phyloP scores from a whole-genome alignment of 2,113 vertebrate species.

The Mus pahari region DNA sequence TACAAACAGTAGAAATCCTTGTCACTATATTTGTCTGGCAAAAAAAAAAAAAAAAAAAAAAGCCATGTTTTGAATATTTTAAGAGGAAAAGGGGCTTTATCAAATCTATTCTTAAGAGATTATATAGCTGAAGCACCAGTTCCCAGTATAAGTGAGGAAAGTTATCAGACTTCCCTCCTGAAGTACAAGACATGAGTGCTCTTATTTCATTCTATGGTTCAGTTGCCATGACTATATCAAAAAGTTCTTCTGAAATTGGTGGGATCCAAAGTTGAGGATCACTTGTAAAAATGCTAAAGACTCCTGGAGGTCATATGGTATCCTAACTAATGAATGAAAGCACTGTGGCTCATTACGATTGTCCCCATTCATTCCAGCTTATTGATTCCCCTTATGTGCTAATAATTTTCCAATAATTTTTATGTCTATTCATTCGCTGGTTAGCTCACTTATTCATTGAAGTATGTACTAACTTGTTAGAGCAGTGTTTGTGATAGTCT shows the following conservation, averaged over 20 bases:
- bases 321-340: neutral
- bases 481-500: neutral
- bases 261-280: neutral
- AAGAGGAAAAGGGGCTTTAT: neutral
- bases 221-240: neutral
- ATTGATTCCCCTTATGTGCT: neutral
- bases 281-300: neutral
- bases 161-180: neutral
- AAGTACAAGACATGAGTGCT: neutral
- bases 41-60: conserved; percentile 34
- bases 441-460: neutral
- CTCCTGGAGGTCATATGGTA: neutral
- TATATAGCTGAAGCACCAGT: neutral
- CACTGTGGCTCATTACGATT: neutral
- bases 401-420: neutral
- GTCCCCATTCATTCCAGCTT: neutral
- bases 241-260: neutral
- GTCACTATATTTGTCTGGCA: neutral
- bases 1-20: neutral
- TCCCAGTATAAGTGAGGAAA: neutral
- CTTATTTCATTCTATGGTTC: neutral
- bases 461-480: neutral
- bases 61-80: neutral
- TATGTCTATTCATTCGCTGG: neutral
- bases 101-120: neutral